phyloP scores from a whole-genome alignment of 2,113 vertebrate genomes.

The Garra rufa region DNA sequence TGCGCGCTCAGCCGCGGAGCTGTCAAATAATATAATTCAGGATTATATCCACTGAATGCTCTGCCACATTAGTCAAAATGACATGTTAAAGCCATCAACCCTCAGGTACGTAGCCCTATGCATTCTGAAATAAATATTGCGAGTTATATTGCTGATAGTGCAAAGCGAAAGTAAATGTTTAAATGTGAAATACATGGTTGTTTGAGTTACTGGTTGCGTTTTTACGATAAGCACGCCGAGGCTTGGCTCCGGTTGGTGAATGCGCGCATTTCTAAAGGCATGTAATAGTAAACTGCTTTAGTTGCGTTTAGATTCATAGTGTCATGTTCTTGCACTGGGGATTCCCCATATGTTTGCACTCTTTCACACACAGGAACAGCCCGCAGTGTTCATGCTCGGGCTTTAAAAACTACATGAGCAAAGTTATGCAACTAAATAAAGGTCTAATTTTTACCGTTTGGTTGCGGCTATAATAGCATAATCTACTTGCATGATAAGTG shows the following conservation, averaged over 20 bases:
- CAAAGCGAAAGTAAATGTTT: conserved; percentile 44
- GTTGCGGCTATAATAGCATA: too few species aligned
- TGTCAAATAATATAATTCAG: background rate
- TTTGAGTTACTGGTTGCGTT: background rate
- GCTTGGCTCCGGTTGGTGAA: background rate
- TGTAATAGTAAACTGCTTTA: background rate
- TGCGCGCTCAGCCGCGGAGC: background rate
- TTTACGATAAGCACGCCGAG: background rate
- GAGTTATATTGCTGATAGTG: background rate
- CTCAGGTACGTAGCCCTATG: conserved; percentile 34
- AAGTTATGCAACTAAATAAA: too few species aligned
- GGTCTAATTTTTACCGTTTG: too few species aligned
- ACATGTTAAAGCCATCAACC: background rate
- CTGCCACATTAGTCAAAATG: background rate
- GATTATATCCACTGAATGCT: background rate
- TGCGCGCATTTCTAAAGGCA: too few species aligned
- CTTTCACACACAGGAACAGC: conserved; percentile 4
- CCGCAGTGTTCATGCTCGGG: background rate
- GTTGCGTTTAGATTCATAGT: background rate
- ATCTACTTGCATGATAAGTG: too few species aligned
- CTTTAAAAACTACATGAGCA: background rate
- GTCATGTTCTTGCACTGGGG: conserved; percentile 40
- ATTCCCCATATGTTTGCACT: conserved; percentile 51
- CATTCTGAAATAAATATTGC: background rate
- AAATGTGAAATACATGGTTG: too few species aligned